Conservation (phyloP, 2,797 vertebrate genomes). For the Pangasius djambal region DNA sequence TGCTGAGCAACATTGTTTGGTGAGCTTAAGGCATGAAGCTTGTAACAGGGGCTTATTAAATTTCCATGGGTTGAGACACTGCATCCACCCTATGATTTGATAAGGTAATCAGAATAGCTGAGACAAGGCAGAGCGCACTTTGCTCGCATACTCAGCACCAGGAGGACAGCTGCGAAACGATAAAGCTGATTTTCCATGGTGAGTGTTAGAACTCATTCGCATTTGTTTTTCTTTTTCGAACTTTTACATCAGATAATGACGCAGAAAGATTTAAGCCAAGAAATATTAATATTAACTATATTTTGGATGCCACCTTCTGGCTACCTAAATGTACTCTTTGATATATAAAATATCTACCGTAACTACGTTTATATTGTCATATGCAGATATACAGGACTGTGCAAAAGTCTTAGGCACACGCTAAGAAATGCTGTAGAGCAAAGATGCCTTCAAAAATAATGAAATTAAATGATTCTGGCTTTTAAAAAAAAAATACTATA, state of each 20-base stretch:
- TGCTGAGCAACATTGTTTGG: constrained; percentile 76
- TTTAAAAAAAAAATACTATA: too few species aligned
- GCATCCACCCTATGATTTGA: constrained; percentile 37
- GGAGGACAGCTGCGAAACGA: constrained; percentile 35
- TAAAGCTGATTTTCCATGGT: constrained; percentile 57
- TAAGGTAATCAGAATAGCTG: constrained; percentile 47
- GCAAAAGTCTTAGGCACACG: too few species aligned
- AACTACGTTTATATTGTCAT: neutral
- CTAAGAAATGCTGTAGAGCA: too few species aligned
- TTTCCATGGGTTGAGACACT: constrained; percentile 59
- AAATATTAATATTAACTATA: neutral
- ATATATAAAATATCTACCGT: neutral
- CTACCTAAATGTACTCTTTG: neutral
- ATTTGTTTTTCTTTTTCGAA: neutral
- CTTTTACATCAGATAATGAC: neutral
- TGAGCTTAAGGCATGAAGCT: constrained; percentile 57
- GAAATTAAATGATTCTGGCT: too few species aligned
- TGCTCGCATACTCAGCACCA: constrained; percentile 3
- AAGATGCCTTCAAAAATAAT: too few species aligned
- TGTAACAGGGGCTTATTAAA: constrained; percentile 70
- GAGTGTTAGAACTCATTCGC: constrained; percentile 22
- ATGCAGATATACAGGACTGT: neutral
- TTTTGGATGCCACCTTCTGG: too few species aligned
- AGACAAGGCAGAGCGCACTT: constrained; percentile 24
- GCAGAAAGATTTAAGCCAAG: neutral